phyloP scores from a whole-genome alignment of 2,888 invertebrate genomes.

The Tyria jacobaeae region DNA sequence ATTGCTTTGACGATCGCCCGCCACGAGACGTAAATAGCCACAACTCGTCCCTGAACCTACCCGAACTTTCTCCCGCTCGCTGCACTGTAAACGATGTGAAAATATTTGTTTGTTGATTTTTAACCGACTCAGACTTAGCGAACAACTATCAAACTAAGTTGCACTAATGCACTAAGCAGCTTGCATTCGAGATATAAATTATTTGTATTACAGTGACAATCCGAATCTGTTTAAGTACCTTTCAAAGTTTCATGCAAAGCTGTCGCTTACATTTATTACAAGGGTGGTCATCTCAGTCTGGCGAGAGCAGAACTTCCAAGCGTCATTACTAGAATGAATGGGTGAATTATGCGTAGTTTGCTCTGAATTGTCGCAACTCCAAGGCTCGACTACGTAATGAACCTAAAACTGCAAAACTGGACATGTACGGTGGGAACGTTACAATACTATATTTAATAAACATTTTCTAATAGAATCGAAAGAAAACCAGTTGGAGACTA shows the following conservation, averaged over 20 bases:
- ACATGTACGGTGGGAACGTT: constrained; percentile 63
- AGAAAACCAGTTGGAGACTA: constrained; percentile 31
- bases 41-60: constrained; percentile 83
- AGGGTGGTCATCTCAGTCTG: constrained; percentile 73
- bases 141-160: constrained; percentile 36
- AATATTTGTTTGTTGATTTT: constrained; percentile 64
- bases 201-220: constrained; percentile 43
- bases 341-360: constrained; percentile 82
- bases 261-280: constrained; percentile 69
- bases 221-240: constrained; percentile 46
- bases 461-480: constrained; percentile 51
- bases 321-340: constrained; percentile 83
- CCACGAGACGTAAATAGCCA: constrained; percentile 81
- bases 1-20: constrained; percentile 85
- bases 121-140: constrained; percentile 37
- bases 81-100: constrained; percentile 57
- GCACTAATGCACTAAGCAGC: constrained; percentile 35
- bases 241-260: constrained; percentile 68
- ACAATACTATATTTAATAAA: constrained; percentile 66
- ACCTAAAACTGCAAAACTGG: constrained; percentile 64
- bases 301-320: constrained; percentile 76
- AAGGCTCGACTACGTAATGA: constrained; percentile 78
- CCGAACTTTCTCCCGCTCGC: constrained; percentile 76
- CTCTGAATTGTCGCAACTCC: constrained; percentile 78
- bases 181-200: constrained; percentile 25